phyloP scores from a whole-genome alignment of 1,140 invertebrate genomes.

The Metopolophium dirhodum region DNA sequence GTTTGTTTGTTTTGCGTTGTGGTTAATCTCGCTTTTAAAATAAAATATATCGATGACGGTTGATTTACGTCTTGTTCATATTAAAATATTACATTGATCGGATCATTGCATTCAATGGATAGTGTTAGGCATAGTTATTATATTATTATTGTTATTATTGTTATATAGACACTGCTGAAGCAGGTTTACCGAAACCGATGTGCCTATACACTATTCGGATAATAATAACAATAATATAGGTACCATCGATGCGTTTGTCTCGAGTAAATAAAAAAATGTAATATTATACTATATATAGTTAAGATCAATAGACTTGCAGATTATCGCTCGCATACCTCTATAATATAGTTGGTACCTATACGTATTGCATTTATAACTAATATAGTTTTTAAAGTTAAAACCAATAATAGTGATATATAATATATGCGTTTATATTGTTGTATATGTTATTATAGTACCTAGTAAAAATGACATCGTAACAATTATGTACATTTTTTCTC shows the following conservation, averaged over 20 bases:
- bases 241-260: background rate
- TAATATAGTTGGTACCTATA: background rate
- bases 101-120: background rate
- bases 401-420: background rate
- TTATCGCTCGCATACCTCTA: background rate
- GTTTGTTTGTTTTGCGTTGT: background rate
- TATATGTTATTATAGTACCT: background rate
- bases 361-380: background rate
- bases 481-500: background rate
- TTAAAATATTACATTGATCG: background rate
- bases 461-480: background rate
- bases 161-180: background rate
- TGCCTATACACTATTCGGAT: background rate
- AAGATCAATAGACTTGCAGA: background rate
- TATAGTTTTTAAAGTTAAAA: background rate
- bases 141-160: too few relatives aligned
- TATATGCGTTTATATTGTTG: background rate
- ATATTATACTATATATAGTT: background rate
- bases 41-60: background rate
- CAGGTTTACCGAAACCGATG: background rate
- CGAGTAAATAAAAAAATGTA: background rate
- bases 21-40: background rate
- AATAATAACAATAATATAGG: background rate
- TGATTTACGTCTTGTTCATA: background rate
- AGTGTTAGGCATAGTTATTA: background rate